These are phyloP conservation scores for Bimastos eiseni DNA, from an alignment of 2,888 invertebrate species.

Conservation along the genomic window DNA sequence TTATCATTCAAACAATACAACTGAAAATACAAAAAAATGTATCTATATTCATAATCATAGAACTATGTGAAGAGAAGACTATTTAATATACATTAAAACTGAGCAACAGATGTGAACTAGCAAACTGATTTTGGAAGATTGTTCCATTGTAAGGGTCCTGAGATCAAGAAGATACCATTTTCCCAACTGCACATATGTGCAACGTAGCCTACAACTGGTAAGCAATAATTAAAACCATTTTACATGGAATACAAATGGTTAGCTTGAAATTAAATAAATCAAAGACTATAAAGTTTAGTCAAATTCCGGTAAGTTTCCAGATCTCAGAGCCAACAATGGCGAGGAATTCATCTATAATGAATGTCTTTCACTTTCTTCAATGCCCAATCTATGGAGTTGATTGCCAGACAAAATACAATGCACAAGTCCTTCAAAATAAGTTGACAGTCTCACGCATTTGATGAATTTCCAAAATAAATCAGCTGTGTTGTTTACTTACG, in stretches of 20 bases:
- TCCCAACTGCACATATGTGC: no score
- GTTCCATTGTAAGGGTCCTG: no score
- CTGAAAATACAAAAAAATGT: no score
- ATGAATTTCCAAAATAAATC: background rate
- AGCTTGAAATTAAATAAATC: background rate
- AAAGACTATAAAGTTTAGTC: background rate
- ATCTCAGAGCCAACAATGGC: background rate
- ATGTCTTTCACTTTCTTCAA: background rate
- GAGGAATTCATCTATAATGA: background rate
- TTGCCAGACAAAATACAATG: background rate
- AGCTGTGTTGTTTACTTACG: slow-evolving; percentile 51
- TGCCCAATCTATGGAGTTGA: background rate
- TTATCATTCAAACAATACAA: no score
- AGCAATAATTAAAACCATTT: background rate
- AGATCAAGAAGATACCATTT: no score
- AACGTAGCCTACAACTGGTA: no score
- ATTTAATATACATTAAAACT: no score
- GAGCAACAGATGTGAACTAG: no score
- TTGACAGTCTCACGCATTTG: background rate
- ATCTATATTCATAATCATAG: no score
- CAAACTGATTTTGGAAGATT: no score
- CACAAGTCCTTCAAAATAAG: background rate
- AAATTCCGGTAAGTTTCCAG: background rate
- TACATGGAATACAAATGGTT: background rate
- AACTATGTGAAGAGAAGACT: no score